Conservation (phyloP, 2,113 vertebrate genomes). For the Syrrhaptes paradoxus region DNA sequence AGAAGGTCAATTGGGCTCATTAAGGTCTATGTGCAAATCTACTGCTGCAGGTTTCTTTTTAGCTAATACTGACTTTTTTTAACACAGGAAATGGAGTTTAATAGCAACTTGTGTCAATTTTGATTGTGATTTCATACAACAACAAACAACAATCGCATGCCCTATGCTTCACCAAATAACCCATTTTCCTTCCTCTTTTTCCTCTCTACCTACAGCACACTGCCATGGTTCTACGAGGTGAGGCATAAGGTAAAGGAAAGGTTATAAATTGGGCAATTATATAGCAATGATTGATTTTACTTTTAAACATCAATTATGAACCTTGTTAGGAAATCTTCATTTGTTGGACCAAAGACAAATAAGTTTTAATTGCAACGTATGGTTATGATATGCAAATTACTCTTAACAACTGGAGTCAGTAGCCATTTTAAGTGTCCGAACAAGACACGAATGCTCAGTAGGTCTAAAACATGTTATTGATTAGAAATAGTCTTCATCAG, state of each 20-base stretch:
- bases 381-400: neutral
- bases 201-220: slow-evolving; percentile 42
- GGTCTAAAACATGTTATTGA: neutral
- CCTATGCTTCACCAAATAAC: slow-evolving; percentile 66
- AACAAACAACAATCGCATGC: slow-evolving; percentile 77
- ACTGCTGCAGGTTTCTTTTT: slow-evolving; percentile 81
- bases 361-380: neutral
- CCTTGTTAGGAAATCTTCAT: slow-evolving; percentile 10
- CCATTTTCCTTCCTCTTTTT: slow-evolving; percentile 55
- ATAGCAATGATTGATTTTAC: slow-evolving; percentile 47
- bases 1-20: slow-evolving; percentile 95
- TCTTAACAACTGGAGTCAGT: neutral
- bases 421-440: neutral
- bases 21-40: slow-evolving; percentile 89
- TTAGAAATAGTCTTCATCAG: neutral
- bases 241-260: slow-evolving; percentile 24
- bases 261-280: slow-evolving; percentile 56
- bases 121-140: slow-evolving; percentile 82
- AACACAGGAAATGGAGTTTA: slow-evolving; percentile 87
- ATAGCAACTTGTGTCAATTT: slow-evolving; percentile 85
- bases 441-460: neutral
- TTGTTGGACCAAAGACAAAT: slow-evolving; percentile 18
- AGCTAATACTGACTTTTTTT: slow-evolving; percentile 76
- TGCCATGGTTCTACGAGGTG: slow-evolving; percentile 3
- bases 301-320: slow-evolving; percentile 54